Evolutionary conservation across 2,888 invertebrate species (phyloP), one percentile per base, ranked within the genome.

Genomic region (Pterostichus niger): DNA sequence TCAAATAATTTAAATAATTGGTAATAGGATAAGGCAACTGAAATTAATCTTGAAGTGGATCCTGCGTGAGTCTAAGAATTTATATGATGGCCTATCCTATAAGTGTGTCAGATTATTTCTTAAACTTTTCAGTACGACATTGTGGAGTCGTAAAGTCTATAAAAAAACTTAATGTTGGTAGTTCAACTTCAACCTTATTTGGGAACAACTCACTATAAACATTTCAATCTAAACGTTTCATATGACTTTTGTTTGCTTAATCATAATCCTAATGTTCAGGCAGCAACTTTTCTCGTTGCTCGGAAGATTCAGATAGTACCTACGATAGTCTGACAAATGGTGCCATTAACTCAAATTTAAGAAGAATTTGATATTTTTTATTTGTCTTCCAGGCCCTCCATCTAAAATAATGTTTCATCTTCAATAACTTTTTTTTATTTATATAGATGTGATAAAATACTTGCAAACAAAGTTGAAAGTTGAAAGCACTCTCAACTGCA

Each of bases 331-430:
- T 77, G 56, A 77, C 77, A 77, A 77, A 77, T 35, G 44, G 33
- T 56, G 56, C 35, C 77, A 77, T 77, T 56, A 75, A 17, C 56
- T 77, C 56, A 77, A 77, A 77, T 77, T 77, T 54, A 56, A 56
- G 77, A 56, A 77, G 24, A 35, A 56, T 56, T 35, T 76, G 31
- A 54, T 40, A 15, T 71, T 71, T 76, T 76, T 76, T 76, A 76
- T 76, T 54, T 54, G n/a, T 13, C 35, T 64, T 33, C 13, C 71
- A 10, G 68, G 40, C 33, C 3, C 44, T 46, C 15, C 13, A 44
- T 71, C 71, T 40, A 40, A 44, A 71, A 6, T 71, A 44, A 44
- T 71, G 44, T 71, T 64, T 44, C 71, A 6, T 44, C 40, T 71
- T 71, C 46, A 40, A 46, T 46, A 71, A 71, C 44, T 68, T 35